phyloP scores from a whole-genome alignment of 2,797 vertebrate genomes.

The Pempheris klunzingeri region DNA sequence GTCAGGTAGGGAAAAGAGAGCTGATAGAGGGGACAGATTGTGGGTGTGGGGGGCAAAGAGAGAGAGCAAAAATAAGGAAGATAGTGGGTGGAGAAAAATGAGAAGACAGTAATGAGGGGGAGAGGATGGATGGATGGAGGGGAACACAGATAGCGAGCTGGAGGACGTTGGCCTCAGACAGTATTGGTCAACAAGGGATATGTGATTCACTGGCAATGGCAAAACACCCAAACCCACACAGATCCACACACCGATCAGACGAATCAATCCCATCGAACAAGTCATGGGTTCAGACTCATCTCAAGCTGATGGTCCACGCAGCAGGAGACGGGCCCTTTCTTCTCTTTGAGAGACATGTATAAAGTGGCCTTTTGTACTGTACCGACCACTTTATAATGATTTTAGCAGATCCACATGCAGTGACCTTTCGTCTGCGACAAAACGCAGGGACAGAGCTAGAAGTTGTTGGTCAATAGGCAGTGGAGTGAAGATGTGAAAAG shows the following conservation, averaged over 20 bases:
- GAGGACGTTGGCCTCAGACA: conserved; percentile 43
- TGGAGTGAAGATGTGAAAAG: conserved; percentile 12
- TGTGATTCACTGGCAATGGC: conserved; percentile 56
- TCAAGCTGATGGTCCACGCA: conserved; percentile 29
- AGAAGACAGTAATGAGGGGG: conserved; percentile 58
- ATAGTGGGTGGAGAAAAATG: conserved; percentile 64
- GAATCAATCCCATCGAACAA: conserved; percentile 48
- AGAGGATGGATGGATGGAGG: conserved; percentile 52
- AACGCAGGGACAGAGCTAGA: conserved; percentile 15
- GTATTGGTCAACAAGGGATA: conserved; percentile 63
- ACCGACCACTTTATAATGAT: conserved; percentile 48
- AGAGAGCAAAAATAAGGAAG: conserved; percentile 47
- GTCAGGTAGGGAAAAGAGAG: conserved; percentile 52
- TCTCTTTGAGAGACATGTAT: conserved; percentile 22
- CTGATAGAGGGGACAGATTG: conserved; percentile 58
- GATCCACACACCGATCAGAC: conserved; percentile 46
- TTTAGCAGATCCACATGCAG: conserved; percentile 37
- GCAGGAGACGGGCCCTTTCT: conserved; percentile 26
- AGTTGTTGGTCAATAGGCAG: conserved; percentile 10
- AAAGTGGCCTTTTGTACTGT: conserved; percentile 61
- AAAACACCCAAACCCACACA: conserved; percentile 35
- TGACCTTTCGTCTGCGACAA: conserved; percentile 42
- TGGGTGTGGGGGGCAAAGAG: conserved; percentile 56
- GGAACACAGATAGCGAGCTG: conserved; percentile 36
- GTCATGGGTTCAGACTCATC: conserved; percentile 35